These are phyloP conservation scores for Coenonympha glycerion DNA, from an alignment of 2,888 invertebrate genomes.

Conservation along the genomic window DNA sequence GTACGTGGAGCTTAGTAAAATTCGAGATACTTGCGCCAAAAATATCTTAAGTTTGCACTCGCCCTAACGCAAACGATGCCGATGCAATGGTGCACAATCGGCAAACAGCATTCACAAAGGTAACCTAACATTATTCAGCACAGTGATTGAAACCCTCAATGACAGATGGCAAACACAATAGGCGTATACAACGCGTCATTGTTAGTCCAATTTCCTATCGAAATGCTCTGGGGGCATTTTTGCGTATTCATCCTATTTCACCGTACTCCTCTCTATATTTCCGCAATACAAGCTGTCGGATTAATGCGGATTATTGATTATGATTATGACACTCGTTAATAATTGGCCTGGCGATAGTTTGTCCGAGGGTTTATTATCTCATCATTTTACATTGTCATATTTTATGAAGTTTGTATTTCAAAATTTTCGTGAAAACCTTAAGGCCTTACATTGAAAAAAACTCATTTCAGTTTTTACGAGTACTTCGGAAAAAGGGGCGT, in stretches of 20 bases:
- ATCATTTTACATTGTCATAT: no score
- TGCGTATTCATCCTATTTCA: slow-evolving; percentile 51
- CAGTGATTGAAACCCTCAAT: slow-evolving; percentile 57
- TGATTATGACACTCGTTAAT: slow-evolving; percentile 24
- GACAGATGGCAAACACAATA: slow-evolving; percentile 69
- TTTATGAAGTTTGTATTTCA: no score
- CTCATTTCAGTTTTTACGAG: no score
- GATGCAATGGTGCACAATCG: slow-evolving; percentile 46
- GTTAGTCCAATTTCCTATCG: slow-evolving; percentile 54
- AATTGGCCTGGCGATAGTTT: slow-evolving; percentile 23
- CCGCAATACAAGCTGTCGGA: slow-evolving; percentile 23
- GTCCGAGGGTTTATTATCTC: background rate
- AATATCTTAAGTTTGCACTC: background rate
- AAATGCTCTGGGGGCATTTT: slow-evolving; percentile 56
- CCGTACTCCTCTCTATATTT: slow-evolving; percentile 23
- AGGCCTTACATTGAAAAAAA: no score
- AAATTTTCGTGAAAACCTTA: no score
- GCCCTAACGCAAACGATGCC: slow-evolving; percentile 25
- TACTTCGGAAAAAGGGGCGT: no score
- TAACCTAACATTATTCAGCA: slow-evolving; percentile 57
- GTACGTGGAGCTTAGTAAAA: no score
- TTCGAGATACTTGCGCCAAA: no score
- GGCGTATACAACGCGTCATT: slow-evolving; percentile 46
- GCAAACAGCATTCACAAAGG: slow-evolving; percentile 34
- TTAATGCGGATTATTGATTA: slow-evolving; percentile 29